Evolutionary conservation across 2,888 invertebrate genomes (phyloP), one percentile per base, ranked within the genome.

Genomic region (Caenorhabditis panamensis): DNA sequence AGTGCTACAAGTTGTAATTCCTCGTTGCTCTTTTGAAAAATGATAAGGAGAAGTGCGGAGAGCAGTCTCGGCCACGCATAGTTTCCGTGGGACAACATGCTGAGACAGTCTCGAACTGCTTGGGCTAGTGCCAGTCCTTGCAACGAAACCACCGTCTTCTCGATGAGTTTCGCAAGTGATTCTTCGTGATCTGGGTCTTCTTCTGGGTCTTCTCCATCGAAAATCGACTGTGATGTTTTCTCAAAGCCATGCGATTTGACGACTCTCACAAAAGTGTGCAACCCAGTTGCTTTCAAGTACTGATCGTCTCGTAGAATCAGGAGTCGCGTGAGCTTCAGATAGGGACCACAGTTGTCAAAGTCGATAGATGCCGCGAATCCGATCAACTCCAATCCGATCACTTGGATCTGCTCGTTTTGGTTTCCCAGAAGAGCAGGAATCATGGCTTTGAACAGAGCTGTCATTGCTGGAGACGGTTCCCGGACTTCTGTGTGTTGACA

Each of bases 351-450:
- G 37, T 79, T 79, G 1, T 41, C 58, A 47, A 80, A 75, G 20
- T 80, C 80, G 4, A 80, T 80, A 0, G 56, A n/a, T 11, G 75
- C 53, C 20, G 80, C 64, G 20, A 31, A 69, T 54, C 75, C 80
- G 44, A 80, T 75, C 6, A 80, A 61, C 28, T 80, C 64, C 11
- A 80, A 28, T 26, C 80, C 80, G 20, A 67, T 20, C 44, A 51
- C 36, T 51, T 75, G 58, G 28, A 80, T 58, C 2, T 22, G 26
- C n/a, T 71, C 54, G 24, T 69, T 56, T 18, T 22, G 41, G n/a
- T 51, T 75, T 22, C 63, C 64, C 16, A 80, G 51, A 13, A 80
- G 41, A 8, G 61, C 44, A 13, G 80, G 80, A 28, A 80, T 59
- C n/a, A 80, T 47, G 20, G 59, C 4, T 62, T 54, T 53, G 59